Evolutionary conservation across 2,113 vertebrate species (phyloP).

Genomic region (Enhydra lutris): DNA sequence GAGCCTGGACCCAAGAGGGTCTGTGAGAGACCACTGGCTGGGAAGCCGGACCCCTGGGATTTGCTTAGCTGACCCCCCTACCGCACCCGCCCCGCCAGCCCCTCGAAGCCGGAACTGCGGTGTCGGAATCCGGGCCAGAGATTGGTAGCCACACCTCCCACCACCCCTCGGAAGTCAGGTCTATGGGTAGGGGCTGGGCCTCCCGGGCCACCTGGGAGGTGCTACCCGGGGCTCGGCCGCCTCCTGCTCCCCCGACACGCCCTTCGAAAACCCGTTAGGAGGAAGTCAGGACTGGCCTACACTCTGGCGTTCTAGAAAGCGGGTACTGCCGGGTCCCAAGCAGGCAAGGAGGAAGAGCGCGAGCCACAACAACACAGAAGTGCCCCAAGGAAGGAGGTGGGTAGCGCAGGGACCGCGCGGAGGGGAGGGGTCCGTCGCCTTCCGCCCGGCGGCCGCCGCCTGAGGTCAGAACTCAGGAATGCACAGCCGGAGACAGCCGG

Average conservation of each 20-base stretch:
- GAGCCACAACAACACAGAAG: neutral
- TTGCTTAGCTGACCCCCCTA: too few species aligned
- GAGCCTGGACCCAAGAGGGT: neutral
- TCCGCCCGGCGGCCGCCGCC: neutral
- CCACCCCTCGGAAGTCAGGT: neutral
- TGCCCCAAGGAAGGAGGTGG: neutral
- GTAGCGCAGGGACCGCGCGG: neutral
- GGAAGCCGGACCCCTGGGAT: too few species aligned
- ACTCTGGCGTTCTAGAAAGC: neutral
- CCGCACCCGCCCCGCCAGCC: too few species aligned
- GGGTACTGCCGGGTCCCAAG: neutral
- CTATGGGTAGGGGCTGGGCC: too few species aligned
- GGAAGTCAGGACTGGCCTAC: neutral
- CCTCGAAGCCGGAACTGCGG: neutral
- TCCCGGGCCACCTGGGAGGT: neutral
- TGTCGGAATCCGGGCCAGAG: too few species aligned
- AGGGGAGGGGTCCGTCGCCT: neutral
- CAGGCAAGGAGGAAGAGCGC: neutral
- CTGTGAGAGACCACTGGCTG: neutral
- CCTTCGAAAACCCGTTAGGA: neutral
- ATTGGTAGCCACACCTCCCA: neutral
- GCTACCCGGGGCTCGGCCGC: neutral
- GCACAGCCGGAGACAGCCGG: neutral
- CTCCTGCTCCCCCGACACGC: too few species aligned
- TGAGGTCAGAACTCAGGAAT: constrained; percentile 55